A percentile compares a stretch with the other conserved stretches of the same genome.
These are phyloP conservation scores for Eueremaeus valkanovi DNA, from an alignment of 2,888 invertebrate genomes.

Conservation along the genomic window DNA sequence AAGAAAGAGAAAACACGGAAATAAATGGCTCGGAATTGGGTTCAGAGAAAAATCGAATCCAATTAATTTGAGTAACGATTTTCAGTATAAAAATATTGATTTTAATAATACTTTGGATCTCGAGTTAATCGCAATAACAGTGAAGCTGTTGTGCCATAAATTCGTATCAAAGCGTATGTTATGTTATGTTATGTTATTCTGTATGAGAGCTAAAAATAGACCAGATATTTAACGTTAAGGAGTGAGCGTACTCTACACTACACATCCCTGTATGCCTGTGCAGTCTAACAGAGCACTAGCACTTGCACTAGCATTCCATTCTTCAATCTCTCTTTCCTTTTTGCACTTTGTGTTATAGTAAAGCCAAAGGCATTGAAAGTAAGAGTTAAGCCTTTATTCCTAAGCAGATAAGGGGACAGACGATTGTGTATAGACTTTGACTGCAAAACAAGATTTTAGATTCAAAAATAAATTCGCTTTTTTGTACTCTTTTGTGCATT, in stretches of 20 bases:
- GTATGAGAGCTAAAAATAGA: constrained; percentile 29
- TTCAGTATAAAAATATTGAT: background rate
- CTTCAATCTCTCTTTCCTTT: background rate
- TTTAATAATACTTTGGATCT: background rate
- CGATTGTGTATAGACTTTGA: background rate
- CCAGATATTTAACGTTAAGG: constrained; percentile 6
- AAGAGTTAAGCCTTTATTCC: constrained; percentile 30
- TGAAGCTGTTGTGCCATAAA: constrained; percentile 9
- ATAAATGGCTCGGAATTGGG: background rate
- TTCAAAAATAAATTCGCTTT: constrained; percentile 11
- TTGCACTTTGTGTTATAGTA: background rate
- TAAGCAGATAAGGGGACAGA: background rate
- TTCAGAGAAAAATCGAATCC: background rate
- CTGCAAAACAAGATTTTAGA: constrained; percentile 20
- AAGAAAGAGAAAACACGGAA: no score
- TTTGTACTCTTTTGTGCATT: background rate
- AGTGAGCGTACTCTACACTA: background rate
- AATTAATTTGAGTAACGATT: constrained; percentile 10
- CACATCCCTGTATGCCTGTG: background rate
- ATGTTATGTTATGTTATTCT: constrained; percentile 12
- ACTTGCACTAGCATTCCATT: background rate
- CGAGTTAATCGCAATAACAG: constrained; percentile 3
- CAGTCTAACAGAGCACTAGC: background rate
- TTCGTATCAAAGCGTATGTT: constrained; percentile 6
- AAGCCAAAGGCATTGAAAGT: constrained; percentile 25